These are phyloP conservation scores for Cariama cristata DNA, from an alignment of 2,113 vertebrate genomes.

Conservation along the genomic window DNA sequence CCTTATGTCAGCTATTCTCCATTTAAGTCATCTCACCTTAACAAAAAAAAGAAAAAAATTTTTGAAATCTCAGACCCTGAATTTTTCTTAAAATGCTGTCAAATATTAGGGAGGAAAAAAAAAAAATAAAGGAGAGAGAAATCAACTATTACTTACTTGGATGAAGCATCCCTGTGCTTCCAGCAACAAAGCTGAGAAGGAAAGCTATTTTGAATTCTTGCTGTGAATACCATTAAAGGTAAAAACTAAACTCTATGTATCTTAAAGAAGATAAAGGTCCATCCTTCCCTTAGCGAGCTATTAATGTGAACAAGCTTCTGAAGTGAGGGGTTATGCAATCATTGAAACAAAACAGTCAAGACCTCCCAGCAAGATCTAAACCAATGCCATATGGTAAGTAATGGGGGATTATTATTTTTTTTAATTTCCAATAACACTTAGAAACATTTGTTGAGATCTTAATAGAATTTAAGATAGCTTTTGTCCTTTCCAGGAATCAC, in stretches of 20 bases:
- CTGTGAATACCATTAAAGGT: not conserved
- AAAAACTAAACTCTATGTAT: not conserved
- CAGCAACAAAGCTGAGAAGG: not conserved
- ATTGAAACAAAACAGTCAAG: not conserved
- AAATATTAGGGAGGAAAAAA: not conserved
- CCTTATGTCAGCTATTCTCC: not conserved
- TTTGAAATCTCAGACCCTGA: not conserved
- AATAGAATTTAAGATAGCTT: not conserved
- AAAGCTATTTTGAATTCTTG: not conserved
- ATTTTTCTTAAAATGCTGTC: not conserved
- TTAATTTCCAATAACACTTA: not conserved
- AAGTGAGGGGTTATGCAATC: not conserved
- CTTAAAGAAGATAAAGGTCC: not conserved
- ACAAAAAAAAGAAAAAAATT: not conserved
- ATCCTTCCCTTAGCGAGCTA: not conserved
- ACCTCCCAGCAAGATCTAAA: slow-evolving; percentile 29
- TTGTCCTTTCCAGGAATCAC: not conserved
- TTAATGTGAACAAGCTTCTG: not conserved
- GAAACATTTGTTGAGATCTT: not conserved
- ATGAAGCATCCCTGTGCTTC: not conserved
- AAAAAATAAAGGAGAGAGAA: rapidly evolving
- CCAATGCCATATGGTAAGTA: not conserved
- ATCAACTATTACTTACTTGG: not conserved
- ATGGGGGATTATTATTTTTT: not conserved
- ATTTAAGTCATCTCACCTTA: not conserved